phyloP scores from a whole-genome alignment of 2,888 invertebrate species.

The Gasteruption jaculator region DNA sequence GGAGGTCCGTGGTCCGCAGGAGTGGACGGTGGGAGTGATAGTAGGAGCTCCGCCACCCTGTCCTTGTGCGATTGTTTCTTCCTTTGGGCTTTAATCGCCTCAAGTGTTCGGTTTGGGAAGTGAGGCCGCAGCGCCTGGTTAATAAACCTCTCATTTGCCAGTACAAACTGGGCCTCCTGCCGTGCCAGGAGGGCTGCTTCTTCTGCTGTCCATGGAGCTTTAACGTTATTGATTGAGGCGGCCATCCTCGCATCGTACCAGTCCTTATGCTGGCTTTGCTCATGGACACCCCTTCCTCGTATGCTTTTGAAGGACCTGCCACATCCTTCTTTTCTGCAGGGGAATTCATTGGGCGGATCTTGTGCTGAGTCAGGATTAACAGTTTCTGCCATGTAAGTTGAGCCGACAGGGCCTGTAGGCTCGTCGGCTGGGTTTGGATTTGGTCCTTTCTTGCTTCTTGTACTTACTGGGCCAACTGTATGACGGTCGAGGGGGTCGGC shows the following conservation, averaged over 20 bases:
- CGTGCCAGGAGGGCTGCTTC: slow-evolving; percentile 13
- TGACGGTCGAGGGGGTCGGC: slow-evolving; percentile 5
- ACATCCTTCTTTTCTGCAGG: slow-evolving; percentile 3
- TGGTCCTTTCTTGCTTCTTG: slow-evolving; percentile 3
- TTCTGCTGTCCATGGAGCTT: slow-evolving; percentile 17
- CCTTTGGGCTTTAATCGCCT: slow-evolving; percentile 59
- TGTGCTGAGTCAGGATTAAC: too few species aligned
- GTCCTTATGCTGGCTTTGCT: slow-evolving; percentile 6
- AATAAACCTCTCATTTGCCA: slow-evolving; percentile 6
- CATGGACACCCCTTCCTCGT: slow-evolving; percentile 13
- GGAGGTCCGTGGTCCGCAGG: too few species aligned
- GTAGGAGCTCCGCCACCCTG: too few species aligned
- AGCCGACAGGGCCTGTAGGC: slow-evolving; percentile 7
- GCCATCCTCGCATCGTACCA: slow-evolving; percentile 5
- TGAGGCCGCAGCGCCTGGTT: slow-evolving; percentile 7
- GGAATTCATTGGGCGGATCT: too few species aligned
- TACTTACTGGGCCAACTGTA: not conserved
- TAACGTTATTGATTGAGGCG: not conserved
- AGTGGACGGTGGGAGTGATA: too few species aligned
- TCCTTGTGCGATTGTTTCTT: slow-evolving; percentile 32
- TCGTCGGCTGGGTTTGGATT: not conserved
- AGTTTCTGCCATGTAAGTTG: not conserved
- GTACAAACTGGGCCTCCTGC: slow-evolving; percentile 13
- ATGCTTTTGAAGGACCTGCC: not conserved
- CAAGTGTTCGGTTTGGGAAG: slow-evolving; percentile 35